Base-by-base conservation (phyloP, 2,797 vertebrate genomes). In the Enteromius mattozi region DNA sequence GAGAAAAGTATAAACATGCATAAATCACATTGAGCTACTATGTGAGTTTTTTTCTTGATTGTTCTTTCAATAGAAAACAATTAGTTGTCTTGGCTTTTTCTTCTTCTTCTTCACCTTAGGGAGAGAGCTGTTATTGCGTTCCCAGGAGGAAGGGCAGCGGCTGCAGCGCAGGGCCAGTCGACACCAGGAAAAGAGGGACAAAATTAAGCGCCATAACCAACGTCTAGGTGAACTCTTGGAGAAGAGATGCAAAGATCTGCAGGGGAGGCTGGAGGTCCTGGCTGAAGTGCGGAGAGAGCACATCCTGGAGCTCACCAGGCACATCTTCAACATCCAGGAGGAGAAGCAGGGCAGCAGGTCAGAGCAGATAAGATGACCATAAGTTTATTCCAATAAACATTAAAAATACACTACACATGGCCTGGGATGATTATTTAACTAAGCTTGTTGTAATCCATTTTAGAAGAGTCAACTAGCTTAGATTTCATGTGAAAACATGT, bases 101-200 rank as follows among this genome's bases (percentile, higher is more conserved):
- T 17, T 54, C 66, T 17, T 54, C 66, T 40, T 19, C 2, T 37
- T 66, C 13, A 72, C 42, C 69, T 56, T 90, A 99, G 98, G 97
- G 63, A 92, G 94, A 0, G 97, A 98, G 78, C 93, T 96, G 13
- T 94, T 97, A 33, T 91, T 96, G 42, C 96, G 93, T 85, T 95
- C 96, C 21, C 97, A 96, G 83, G 98, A 98, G 88, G 97, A 99
- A 86, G 93, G 95, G 47, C 96, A 97, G 93, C 95, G 97, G 82
- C 96, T 98, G 81, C 96, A 96, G 80, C 96, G 96, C 0, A 93
- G 98, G 21, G 97, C 97, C 0, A 94, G 95, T n/a, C 92, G 98
- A 2, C 98, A 99, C 72, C 96, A 97, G 89, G 97, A 98, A 87
- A 99, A 99, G 90, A 96, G 97, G 49, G 98, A 99, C 86, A 99